A percentile compares a stretch with the other conserved stretches of the same genome.
phyloP scores from a whole-genome alignment of 2,888 invertebrate species.

The Argynnis bischoffii region DNA sequence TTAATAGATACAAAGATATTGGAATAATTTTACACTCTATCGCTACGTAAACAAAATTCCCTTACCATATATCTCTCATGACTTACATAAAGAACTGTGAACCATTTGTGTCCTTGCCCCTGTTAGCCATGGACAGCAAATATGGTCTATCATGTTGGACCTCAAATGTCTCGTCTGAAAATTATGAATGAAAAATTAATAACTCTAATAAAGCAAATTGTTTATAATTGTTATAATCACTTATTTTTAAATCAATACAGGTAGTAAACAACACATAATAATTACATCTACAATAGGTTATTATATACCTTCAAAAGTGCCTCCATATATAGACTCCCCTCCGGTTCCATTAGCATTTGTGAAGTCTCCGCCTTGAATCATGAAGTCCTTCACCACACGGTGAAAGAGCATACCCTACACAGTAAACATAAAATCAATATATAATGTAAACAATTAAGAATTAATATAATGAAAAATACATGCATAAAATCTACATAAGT shows the following conservation, averaged over 20 bases:
- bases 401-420: conserved; percentile 91
- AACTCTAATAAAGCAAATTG: neutral
- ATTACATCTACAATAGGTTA: no score
- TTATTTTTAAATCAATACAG: no score
- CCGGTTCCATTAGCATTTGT: conserved; percentile 97
- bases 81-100: conserved; percentile 99
- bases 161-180: conserved; percentile 95
- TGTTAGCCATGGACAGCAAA: conserved; percentile 98
- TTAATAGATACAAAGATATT: conserved; percentile 5
- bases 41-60: conserved; percentile 12
- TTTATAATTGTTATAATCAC: no score
- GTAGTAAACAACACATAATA: no score
- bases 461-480: neutral
- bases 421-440: neutral
- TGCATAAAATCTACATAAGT: neutral
- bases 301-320: conserved; percentile 93
- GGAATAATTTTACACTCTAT: conserved; percentile 21
- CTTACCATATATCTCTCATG: conserved; percentile 52
- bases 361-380: conserved; percentile 96
- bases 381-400: conserved; percentile 98
- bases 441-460: neutral
- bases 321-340: conserved; percentile 98
- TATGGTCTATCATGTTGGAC: conserved; percentile 94
- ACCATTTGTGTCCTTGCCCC: conserved; percentile 98
- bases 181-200: neutral